Base-by-base conservation (phyloP, 2,113 vertebrate species). In the Poeciliopsis prolifica region DNA sequence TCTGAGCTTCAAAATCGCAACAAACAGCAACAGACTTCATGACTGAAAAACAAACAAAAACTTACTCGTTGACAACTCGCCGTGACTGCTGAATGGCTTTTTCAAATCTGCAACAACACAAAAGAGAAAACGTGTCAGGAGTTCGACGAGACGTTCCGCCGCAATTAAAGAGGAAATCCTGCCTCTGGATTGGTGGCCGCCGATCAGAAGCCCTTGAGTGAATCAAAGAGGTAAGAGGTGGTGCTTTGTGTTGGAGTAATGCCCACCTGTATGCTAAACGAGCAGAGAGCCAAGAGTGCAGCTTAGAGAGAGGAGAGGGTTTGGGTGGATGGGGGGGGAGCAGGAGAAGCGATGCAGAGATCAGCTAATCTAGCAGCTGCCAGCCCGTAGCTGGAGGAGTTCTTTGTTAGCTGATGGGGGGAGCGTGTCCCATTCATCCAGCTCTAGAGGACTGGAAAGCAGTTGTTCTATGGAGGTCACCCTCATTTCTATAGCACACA, bases 221-320 rank as follows among this genome's bases (percentile, higher is more conserved):
- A 80, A 85, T 84, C 79, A 74, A 6, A 42, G 54, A 24, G 44
- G 28, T 22, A 19, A 72, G 78, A 84, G 28, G 77, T 81, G 72
- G 85, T 73, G n/a, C 83, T 80, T 58, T 80, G 81, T 77, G 54
- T 65, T 75, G 82, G 64, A 80, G 73, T 33, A 35, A 81, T 74
- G 90, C 88, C 95, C 96, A 97, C 96, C 96, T 97, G 96, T 96
- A 97, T 97, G 97, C 93, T 95, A 96, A 98, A 95, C 54, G 72
- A 71, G 68, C 69, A 42, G 61, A 79, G 66, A 24, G 71, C 65
- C 26, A 35, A 35, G 40, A 61, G 65, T 76, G 62, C 24, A 26
- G 29, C 67, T 40, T 44, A 29, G 44, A 66, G 67, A 4, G 0
- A 33, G 44, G 0, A 51, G 24, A 54, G 51, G 51, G 51, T 35